Evolutionary conservation across 2,113 vertebrate genomes (phyloP).

Genomic region (Clinocottus analis): DNA sequence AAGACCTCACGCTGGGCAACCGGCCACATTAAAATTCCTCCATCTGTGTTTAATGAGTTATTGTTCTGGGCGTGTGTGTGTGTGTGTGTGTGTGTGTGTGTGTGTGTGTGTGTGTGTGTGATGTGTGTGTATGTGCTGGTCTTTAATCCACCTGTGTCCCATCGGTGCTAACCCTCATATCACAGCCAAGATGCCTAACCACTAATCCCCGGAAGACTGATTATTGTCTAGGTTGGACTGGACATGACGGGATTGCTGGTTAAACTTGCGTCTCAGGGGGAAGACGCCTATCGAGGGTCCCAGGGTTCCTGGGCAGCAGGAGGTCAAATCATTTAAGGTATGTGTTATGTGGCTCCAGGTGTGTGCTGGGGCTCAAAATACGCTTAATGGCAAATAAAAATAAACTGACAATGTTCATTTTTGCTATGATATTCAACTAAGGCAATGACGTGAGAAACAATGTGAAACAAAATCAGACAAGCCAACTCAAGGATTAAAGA

Average conservation of each 20-base stretch:
- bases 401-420: background rate
- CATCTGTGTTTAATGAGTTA: constrained; percentile 75
- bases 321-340: constrained; percentile 24
- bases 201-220: constrained; percentile 57
- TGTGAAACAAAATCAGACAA: constrained; percentile 16
- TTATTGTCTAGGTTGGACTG: constrained; percentile 39
- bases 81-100: constrained; percentile 27
- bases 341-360: constrained; percentile 21
- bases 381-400: background rate
- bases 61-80: constrained; percentile 28
- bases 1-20: constrained; percentile 73
- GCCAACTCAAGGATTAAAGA: constrained; percentile 13
- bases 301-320: background rate
- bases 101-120: constrained; percentile 35
- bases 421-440: background rate
- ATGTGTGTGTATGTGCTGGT: constrained; percentile 28
- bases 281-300: background rate
- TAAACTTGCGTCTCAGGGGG: constrained; percentile 40
- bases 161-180: constrained; percentile 51
- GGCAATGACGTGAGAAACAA: no score
- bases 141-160: constrained; percentile 60
- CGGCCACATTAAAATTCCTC: constrained; percentile 81
- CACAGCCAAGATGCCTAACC: constrained; percentile 46
- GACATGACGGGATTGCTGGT: constrained; percentile 46
- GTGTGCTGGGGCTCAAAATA: background rate